Conservation (phyloP, 2,113 vertebrate species). For the Clarias macrocephalus region DNA sequence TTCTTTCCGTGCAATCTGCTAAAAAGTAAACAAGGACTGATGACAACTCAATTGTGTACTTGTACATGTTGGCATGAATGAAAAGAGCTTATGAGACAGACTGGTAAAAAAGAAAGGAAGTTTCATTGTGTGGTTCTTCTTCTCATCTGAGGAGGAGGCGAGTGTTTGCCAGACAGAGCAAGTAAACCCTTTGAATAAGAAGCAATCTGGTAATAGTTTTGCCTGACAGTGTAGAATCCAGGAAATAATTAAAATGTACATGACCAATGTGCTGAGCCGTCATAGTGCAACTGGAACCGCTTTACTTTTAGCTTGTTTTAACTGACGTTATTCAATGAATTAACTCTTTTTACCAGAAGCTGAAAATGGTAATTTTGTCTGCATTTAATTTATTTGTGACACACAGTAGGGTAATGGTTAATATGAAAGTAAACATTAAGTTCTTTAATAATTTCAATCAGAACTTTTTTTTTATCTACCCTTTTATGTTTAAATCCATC, state of each 20-base stretch:
- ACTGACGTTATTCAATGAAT: background rate
- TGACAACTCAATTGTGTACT: background rate
- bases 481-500: too few species aligned
- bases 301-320: background rate
- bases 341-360: too few species aligned
- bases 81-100: background rate
- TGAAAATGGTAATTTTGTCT: too few species aligned
- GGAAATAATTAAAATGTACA: background rate
- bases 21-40: background rate
- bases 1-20: background rate
- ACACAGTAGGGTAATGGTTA: too few species aligned
- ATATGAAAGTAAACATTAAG: too few species aligned
- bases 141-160: background rate
- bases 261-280: background rate
- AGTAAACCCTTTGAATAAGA: background rate
- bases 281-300: background rate
- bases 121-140: background rate
- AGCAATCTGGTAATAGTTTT: constrained; percentile 17
- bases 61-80: background rate
- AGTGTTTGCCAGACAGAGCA: background rate
- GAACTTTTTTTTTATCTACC: too few species aligned
- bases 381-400: too few species aligned
- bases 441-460: too few species aligned
- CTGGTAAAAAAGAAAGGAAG: background rate
- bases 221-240: background rate